Percentiles rank a stretch among this genome's conserved stretches.
These are phyloP conservation scores for Xylocampa areola DNA, from an alignment of 2,888 invertebrate species.

Conservation along the genomic window DNA sequence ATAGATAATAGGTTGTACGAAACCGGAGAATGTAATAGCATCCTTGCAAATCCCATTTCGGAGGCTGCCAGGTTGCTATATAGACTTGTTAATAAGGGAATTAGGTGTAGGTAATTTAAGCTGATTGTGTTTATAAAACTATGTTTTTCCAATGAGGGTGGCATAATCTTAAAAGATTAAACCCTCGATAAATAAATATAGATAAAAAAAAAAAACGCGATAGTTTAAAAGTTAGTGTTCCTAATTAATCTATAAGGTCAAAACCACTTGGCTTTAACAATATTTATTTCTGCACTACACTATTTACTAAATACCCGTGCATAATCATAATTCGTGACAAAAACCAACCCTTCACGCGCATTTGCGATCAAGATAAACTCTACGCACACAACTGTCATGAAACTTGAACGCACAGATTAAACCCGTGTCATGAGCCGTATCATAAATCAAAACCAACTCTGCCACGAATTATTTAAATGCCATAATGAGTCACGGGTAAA, in stretches of 20 bases:
- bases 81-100: too few relatives aligned
- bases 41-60: too few relatives aligned
- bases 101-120: too few relatives aligned
- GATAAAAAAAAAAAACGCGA: conserved; percentile 1
- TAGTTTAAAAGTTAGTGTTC: neutral
- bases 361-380: conserved; percentile 65
- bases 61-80: too few relatives aligned
- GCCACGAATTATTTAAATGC: conserved; percentile 88
- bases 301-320: conserved; percentile 17
- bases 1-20: too few relatives aligned
- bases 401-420: conserved; percentile 72
- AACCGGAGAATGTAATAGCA: too few relatives aligned
- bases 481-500: conserved; percentile 88
- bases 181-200: too few relatives aligned
- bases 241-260: conserved; percentile 1
- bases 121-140: too few relatives aligned
- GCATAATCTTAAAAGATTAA: too few relatives aligned
- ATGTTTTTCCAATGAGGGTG: too few relatives aligned
- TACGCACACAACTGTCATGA: conserved; percentile 64
- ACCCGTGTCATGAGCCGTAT: conserved; percentile 78
- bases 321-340: conserved; percentile 33
- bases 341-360: conserved; percentile 61
- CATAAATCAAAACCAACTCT: conserved; percentile 83
- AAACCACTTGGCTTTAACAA: neutral
- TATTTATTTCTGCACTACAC: neutral